phyloP scores from a whole-genome alignment of 2,888 invertebrate genomes.

The Temnothorax unifasciatus region DNA sequence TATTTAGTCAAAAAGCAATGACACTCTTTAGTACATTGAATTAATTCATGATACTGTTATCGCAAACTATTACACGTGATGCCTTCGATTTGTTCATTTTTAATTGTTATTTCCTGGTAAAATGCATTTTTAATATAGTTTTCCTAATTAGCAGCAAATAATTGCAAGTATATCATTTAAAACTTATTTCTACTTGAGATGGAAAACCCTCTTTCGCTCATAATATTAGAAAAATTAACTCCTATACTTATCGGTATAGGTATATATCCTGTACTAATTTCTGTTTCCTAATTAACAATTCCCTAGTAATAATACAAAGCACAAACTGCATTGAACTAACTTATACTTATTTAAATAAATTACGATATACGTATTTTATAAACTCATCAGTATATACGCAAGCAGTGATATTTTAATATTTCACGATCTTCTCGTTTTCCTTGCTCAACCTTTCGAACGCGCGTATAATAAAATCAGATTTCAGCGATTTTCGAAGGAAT shows the following conservation, averaged over 20 bases:
- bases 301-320: background rate
- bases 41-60: background rate
- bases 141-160: background rate
- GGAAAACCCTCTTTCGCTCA: background rate
- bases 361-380: background rate
- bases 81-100: background rate
- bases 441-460: background rate
- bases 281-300: background rate
- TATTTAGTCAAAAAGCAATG: background rate
- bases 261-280: background rate
- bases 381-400: background rate
- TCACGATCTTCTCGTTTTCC: background rate
- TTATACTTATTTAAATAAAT: background rate
- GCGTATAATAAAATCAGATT: constrained; percentile 17
- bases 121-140: background rate
- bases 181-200: background rate
- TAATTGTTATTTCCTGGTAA: background rate
- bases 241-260: background rate
- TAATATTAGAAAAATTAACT: background rate
- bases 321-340: background rate
- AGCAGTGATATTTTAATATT: background rate
- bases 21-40: background rate
- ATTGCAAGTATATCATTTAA: constrained; percentile 34
- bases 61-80: background rate
- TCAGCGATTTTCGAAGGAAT: constrained; percentile 17